Evolutionary conservation across 2,888 invertebrate genomes (phyloP), one percentile per base, ranked within the genome.

Genomic region (Gari tellinella): DNA sequence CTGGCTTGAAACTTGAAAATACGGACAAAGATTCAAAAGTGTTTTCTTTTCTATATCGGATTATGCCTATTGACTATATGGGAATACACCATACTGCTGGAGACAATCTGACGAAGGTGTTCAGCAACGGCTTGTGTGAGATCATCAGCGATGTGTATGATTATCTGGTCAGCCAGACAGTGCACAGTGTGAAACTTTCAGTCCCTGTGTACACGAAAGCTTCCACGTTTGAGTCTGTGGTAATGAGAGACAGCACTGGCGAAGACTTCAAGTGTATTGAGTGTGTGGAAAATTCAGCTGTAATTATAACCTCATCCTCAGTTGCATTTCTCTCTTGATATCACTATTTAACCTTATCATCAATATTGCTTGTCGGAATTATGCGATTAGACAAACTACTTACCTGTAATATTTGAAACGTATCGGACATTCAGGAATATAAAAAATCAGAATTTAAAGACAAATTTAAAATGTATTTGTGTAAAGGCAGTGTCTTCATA

Each of bases 11-110:
- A 5, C n/a, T 65, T 21, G 41, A 48, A 25, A 65, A 65, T 37
- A 57, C 40, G 12, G 23, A 17, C 43, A 40, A 23, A 19, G 49
- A 56, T 15, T 37, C 40, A 15, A 56, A 51, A 19, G 25, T 41
- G 8, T 65, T 65, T 19, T 43, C 52, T 1, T 62, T 69, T 41
- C 63, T 69, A 51, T 69, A 63, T 53, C 69, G 69, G 3, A 51
- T 23, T 15, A 46, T 58, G n/a, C 31, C 48, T 10, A 12, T 58
- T 15, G 63, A 51, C 12, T 48, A 52, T 14, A 14, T 41, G 10
- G 19, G 17, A 1, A 15, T n/a, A 14, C 25, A 55, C 38, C 14
- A 17, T 2, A 12, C 17, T 3, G 17, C 46, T 8, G 19, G 25
- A 19, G 2, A 21, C 17, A n/a, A 26, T 1, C 10, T 64, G 3